Conservation (phyloP, 2,113 vertebrate species). For the Vulpes ferrilata region DNA sequence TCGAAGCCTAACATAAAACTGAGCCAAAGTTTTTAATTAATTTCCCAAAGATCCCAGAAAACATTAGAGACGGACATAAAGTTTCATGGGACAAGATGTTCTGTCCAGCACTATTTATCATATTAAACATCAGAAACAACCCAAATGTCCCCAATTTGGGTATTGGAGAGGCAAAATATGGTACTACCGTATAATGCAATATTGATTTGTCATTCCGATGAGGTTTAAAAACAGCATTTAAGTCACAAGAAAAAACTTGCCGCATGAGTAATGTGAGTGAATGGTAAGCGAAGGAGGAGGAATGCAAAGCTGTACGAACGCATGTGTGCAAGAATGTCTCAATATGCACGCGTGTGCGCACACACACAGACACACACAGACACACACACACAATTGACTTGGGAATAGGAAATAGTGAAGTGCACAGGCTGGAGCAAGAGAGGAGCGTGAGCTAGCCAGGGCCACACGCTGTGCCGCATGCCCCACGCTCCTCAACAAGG, state of each 20-base stretch:
- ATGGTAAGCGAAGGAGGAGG: background rate
- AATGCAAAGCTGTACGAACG: background rate
- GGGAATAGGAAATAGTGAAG: background rate
- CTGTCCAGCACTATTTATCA: background rate
- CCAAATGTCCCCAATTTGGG: background rate
- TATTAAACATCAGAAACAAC: background rate
- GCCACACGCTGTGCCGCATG: background rate
- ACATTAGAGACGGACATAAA: background rate
- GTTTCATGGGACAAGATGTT: constrained; percentile 9
- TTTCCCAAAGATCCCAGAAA: constrained; percentile 30
- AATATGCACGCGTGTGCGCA: background rate
- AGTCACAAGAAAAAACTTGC: background rate
- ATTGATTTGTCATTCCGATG: background rate
- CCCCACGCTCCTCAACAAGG: background rate
- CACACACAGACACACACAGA: no score
- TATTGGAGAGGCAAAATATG: background rate
- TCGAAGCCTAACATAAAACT: background rate
- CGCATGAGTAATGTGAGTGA: background rate
- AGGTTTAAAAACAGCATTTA: background rate
- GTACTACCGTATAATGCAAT: background rate
- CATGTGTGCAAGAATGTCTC: background rate
- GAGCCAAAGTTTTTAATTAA: constrained; percentile 40
- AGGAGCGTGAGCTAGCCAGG: background rate
- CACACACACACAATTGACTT: background rate
- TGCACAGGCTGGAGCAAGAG: background rate